Base-by-base conservation (phyloP, 2,888 invertebrate genomes). In the Boloria euphrosyne region DNA sequence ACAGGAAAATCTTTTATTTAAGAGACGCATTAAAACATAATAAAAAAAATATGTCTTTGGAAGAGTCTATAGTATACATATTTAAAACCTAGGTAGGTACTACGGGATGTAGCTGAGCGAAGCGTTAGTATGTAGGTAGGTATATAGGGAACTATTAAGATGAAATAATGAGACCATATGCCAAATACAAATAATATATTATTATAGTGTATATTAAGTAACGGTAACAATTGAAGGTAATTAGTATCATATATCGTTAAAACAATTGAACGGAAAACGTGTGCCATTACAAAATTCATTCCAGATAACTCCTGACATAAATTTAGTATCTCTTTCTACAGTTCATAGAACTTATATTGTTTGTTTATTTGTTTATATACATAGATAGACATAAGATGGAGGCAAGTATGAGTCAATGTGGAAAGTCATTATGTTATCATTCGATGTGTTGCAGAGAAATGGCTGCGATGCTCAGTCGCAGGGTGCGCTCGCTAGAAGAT, bases 281-380 rank as follows among this genome's bases (percentile, higher is more conserved):
- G 79, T 81, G 82, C 82, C 81, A 83, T 86, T 85, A 90, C 87
- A 87, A 87, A 88, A 87, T 84, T 85, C 80, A 84, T 81, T 84
- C 76, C 74, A 74, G 80, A 89, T 90, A 89, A 86, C 80, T 78
- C 77, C 78, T 87, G 90, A 89, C 90, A 90, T 85, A 85, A 86
- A 88, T 89, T 83, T 81, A 80, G 78, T 89, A 88, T 89, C 87
- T 78, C 72, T 74, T 76, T 74, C 76, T 75, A 78, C 82, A 86
- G 89, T 90, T 90, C 90, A 87, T 85, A 84, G 90, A 90, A 90
- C 89, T 87, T 84, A 79, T 80, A 78, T 80, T 83, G 79, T 80
- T 80, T 74, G 68, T 74, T 76, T 80, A 76, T 73, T 73, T 75
- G 75, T 78, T 76, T 74, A 66, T 71, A 65, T 76, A 73, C 75